Evolutionary conservation across 2,113 vertebrate species (phyloP).

Genomic region (Fulica atra): DNA sequence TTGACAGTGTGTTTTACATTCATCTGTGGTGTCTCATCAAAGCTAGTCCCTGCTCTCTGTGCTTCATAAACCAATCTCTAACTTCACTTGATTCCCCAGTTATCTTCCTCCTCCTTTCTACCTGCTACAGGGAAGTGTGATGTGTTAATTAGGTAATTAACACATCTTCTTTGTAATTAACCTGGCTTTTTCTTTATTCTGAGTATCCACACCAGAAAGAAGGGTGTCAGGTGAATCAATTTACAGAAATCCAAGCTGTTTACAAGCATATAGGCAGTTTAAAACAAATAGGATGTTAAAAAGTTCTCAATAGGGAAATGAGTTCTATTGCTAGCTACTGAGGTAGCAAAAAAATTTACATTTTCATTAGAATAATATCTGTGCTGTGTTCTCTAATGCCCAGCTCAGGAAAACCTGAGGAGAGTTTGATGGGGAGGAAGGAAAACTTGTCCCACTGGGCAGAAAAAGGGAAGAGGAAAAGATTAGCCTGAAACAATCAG

Average conservation of each 20-base stretch:
- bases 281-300: conserved; percentile 12
- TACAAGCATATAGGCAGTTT: not conserved
- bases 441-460: not conserved
- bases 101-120: not conserved
- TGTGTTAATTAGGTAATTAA: conserved; percentile 60
- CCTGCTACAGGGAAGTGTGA: not conserved
- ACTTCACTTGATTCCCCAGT: not conserved
- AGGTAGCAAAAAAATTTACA: not conserved
- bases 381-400: not conserved
- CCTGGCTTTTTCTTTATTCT: not conserved
- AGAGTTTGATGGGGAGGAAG: not conserved
- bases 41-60: not conserved
- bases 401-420: not conserved
- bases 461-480: not conserved
- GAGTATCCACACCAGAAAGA: not conserved
- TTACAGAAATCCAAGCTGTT: conserved; percentile 5
- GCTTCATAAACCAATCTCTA: not conserved
- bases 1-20: not conserved
- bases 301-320: not conserved
- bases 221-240: conserved; percentile 13
- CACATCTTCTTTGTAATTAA: conserved; percentile 32
- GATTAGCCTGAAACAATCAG: not conserved
- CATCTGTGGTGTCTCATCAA: not conserved
- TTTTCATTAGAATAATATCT: not conserved
- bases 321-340: not conserved